Evolutionary conservation across 2,113 vertebrate genomes (phyloP).

Genomic region (Crotalus viridis): DNA sequence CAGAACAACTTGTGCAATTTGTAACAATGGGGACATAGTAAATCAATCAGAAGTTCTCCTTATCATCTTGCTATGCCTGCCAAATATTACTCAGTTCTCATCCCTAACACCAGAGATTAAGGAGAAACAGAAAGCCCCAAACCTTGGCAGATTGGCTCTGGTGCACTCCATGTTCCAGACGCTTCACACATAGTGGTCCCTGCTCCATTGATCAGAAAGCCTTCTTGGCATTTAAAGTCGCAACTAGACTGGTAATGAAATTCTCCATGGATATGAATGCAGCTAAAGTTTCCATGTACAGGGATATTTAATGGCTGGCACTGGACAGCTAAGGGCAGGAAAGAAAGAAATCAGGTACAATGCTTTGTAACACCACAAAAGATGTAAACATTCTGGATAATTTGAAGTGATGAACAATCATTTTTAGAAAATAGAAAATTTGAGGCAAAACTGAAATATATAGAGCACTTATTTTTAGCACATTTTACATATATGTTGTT

Average conservation of each 20-base stretch:
- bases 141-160: conserved; percentile 71
- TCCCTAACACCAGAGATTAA: background rate
- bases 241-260: conserved; percentile 58
- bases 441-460: background rate
- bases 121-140: background rate
- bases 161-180: conserved; percentile 70
- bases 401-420: background rate
- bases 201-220: conserved; percentile 55
- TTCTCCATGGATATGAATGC: conserved; percentile 19
- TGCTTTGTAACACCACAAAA: background rate
- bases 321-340: conserved; percentile 1
- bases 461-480: background rate
- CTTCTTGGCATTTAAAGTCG: conserved; percentile 58
- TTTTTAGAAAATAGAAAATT: background rate
- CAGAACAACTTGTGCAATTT: background rate
- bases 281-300: conserved; percentile 38
- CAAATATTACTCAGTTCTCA: background rate
- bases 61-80: background rate
- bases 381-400: background rate
- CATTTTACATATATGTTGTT: background rate
- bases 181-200: conserved; percentile 50
- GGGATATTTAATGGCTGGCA: conserved; percentile 36
- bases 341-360: background rate
- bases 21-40: background rate
- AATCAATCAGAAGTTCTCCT: background rate